Evolutionary conservation across 2,113 vertebrate genomes (phyloP), one percentile per base, ranked within the genome.

Genomic region (Pollimyrus isidori): DNA sequence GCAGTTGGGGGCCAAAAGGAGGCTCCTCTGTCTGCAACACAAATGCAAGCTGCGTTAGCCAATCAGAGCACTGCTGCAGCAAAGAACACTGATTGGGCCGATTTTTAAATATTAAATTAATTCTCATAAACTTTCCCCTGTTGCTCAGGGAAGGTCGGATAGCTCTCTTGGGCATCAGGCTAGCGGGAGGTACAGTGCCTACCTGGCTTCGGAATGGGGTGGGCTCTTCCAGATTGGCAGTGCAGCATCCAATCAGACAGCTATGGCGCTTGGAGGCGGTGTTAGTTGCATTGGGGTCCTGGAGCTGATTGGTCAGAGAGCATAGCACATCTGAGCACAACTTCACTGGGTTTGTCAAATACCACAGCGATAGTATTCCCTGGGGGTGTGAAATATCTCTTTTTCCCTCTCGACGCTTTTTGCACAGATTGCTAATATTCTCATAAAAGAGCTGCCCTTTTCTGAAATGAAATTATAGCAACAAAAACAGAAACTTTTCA

Each of bases 201-300:
- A 96, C 96, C 95, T 96, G 95, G 89, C 94, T 95, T 89, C 94
- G 94, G 91, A 93, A 87, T 94, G 85, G 94, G 92, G 1, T 93
- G 92, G 0, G 92, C 62, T 96, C 95, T 19, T 96, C 95, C 82
- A 93, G 65, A 91, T 94, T 95, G 73, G 92, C 17, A 85, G 92
- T 95, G 90, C 96, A 96, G 91, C 96, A 96, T 90, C 94, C 92
- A 92, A 95, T 93, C 91, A 96, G 93, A 91, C 95, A 96, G 92
- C 89, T 95, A 39, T 94, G 93, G 69, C 90, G 93, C 53, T 94
- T 93, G 23, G 91, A 89, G 48, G 83, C 90, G 76, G 89, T 93
- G 4, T 91, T 85, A 4, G 89, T 83, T 49, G 93, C 83, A 87
- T 95, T 94, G 13, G 92, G 91, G 89, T 96, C 95, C 95, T 96